These are phyloP conservation scores for Lepidonotus clava DNA, from an alignment of 2,888 invertebrate genomes.

Conservation along the genomic window DNA sequence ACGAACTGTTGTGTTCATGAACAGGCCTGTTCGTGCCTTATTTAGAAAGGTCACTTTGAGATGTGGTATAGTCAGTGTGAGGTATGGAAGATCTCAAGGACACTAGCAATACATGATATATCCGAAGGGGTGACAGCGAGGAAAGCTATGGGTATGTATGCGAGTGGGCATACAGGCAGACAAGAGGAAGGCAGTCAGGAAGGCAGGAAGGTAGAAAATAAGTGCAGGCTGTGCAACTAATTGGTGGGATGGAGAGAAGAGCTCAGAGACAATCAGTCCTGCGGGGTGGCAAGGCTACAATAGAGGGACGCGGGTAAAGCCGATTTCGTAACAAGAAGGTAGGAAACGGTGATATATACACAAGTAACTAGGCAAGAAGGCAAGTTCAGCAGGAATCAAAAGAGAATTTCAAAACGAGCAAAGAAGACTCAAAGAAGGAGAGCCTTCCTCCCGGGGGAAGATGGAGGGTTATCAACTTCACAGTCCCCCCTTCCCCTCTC, in stretches of 20 bases:
- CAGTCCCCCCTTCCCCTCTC: neutral
- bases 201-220: neutral
- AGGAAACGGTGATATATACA: no score
- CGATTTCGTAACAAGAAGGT: neutral
- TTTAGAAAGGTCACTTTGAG: no score
- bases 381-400: no score
- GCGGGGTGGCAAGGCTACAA: neutral
- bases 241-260: neutral
- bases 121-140: neutral
- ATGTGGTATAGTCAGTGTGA: no score
- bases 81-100: no score
- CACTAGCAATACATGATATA: no score
- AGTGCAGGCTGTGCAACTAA: neutral
- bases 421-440: no score
- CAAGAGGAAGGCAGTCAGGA: neutral
- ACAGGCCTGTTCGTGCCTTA: no score
- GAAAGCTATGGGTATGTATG: neutral
- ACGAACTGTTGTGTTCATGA: no score
- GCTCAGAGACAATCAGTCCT: neutral
- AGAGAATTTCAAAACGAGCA: no score
- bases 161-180: neutral
- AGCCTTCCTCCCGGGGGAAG: no score
- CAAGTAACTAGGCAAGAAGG: no score
- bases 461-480: neutral
- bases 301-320: neutral